Evolutionary conservation across 1,140 invertebrate genomes (phyloP), one percentile per base, ranked within the genome.

Genomic region (Drosophila jambulina): DNA sequence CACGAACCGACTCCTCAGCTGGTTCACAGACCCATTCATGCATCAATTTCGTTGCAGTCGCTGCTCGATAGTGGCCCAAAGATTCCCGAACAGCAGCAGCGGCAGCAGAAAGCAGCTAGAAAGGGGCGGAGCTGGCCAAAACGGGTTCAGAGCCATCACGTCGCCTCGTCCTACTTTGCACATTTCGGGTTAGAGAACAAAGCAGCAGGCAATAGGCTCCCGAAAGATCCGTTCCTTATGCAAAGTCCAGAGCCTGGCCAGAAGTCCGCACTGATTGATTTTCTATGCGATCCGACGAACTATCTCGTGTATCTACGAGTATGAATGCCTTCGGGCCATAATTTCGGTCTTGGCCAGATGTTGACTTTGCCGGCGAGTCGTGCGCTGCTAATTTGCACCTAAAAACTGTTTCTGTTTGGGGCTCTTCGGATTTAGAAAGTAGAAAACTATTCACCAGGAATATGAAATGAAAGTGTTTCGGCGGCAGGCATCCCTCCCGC

Each of bases 371-470:
- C 5, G 51, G 34, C 51, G 67, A 88, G 53, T 87, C 84, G 85
- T 88, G 85, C 85, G 85, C 85, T 46, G 42, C 78, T 90, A 88
- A 88, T 88, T 88, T 90, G 85, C 84, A 88, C 84, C 80, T 88
- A 49, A 56, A 70, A 59, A 48, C 61, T 36, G 45, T 53, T 29
- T 74, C 59, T 75, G 56, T 72, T 85, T 78, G 72, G 53, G 53
- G 32, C 34, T 54, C 53, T 78, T 61, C 63, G 43, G 61, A 48
- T 84, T 88, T 88, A 90, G 86, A 91, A 88, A 90, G 86, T 88
- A 75, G 49, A 63, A 57, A 77, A 64, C 71, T 80, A 61, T 80
- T 58, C 32, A 45, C 32, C 65, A 82, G 84, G 71, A 83, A 83
- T 82, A 75, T 68, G 69, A 71, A 88, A 90, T 81, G 78, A 88